phyloP scores from a whole-genome alignment of 37 sponge, comb jelly and placozoan species.

The Mnemiopsis leidyi region DNA sequence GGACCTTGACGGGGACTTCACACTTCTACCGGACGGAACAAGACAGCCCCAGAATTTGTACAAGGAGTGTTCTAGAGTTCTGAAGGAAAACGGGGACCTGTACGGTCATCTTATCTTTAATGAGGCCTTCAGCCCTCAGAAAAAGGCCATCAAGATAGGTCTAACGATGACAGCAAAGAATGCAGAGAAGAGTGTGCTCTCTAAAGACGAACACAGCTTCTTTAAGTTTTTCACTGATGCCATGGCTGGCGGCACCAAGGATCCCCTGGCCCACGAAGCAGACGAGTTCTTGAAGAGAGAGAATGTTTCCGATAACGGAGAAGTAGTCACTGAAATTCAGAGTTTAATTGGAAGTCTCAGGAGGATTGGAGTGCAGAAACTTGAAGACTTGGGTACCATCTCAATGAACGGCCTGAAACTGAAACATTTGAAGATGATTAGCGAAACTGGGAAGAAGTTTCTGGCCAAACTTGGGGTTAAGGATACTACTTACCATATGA shows the following conservation, averaged over 20 bases:
- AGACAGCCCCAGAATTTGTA: neutral
- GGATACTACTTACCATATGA: neutral
- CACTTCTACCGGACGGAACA: neutral
- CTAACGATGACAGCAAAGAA: neutral
- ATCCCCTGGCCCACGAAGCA: neutral
- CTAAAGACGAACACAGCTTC: neutral
- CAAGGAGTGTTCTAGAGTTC: neutral
- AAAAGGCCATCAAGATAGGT: neutral
- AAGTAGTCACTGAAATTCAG: neutral
- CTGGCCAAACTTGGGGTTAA: neutral
- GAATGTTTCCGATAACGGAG: neutral
- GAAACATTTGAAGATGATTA: neutral
- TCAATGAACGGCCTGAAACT: neutral
- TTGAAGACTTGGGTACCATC: neutral
- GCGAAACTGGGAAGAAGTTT: neutral
- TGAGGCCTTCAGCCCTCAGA: neutral
- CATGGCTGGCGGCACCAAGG: neutral
- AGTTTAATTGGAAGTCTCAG: neutral
- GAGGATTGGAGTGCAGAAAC: neutral
- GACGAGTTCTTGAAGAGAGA: neutral
- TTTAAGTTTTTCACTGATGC: neutral
- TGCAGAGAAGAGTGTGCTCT: neutral
- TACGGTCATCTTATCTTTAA: neutral
- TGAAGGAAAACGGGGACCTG: neutral
- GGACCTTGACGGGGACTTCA: neutral